Evolutionary conservation across 2,888 invertebrate species (phyloP).

Genomic region (Onchidella celtica): DNA sequence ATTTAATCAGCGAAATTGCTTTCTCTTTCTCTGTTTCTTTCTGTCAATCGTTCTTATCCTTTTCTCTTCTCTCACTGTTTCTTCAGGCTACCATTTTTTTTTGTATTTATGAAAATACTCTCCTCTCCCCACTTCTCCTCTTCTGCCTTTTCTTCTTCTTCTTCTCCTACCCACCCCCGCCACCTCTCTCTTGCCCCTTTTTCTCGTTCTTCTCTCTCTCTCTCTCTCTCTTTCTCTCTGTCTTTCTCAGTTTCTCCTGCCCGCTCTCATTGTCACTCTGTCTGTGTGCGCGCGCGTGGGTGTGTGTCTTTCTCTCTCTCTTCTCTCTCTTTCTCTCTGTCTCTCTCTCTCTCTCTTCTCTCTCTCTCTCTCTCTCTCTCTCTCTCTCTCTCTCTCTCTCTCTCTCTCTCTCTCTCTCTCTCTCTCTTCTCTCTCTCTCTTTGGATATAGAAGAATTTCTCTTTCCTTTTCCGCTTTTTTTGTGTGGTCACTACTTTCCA

Average conservation of each 20-base stretch:
- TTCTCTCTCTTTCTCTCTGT: not conserved
- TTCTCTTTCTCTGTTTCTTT: not conserved
- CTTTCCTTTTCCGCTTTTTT: no score
- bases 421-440: not conserved
- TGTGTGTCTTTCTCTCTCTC: not conserved
- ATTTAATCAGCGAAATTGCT: not conserved
- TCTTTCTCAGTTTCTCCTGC: not conserved
- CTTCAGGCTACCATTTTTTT: not conserved
- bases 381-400: slow-evolving; percentile 40
- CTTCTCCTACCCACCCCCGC: not conserved
- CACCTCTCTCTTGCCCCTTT: not conserved
- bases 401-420: slow-evolving; percentile 34
- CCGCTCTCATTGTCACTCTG: not conserved
- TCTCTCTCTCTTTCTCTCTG: not conserved
- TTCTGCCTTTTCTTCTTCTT: slow-evolving; percentile 19
- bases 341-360: slow-evolving; percentile 15
- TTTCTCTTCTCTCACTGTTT: not conserved
- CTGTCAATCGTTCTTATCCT: slow-evolving; percentile 18
- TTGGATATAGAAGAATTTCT: no score
- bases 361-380: slow-evolving; percentile 28
- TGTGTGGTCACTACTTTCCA: no score
- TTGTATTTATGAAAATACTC: not conserved
- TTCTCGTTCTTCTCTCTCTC: not conserved
- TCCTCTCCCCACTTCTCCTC: not conserved
- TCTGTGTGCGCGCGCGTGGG: not conserved